A percentile compares a stretch with the other conserved stretches of the same genome.
Conservation (phyloP, 2,888 invertebrate genomes). For the Craniophora ligustri region DNA sequence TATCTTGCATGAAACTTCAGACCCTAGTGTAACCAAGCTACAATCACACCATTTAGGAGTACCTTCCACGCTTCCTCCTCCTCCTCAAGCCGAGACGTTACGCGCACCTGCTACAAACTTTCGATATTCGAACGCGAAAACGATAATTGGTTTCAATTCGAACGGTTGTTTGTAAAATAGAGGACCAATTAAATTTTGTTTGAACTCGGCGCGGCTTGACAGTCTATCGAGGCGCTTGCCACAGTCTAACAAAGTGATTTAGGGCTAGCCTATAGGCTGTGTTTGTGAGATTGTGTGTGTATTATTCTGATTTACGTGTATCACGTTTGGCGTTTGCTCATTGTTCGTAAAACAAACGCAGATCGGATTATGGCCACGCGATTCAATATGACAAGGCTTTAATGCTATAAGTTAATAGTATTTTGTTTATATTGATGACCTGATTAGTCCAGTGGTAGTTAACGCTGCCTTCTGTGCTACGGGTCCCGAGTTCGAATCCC, state of each 20-base stretch:
- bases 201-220: constrained; percentile 59
- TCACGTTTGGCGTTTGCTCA: constrained; percentile 26
- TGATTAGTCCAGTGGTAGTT: too few relatives aligned
- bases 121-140: constrained; percentile 83
- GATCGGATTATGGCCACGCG: too few relatives aligned
- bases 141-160: constrained; percentile 85
- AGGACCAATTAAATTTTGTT: constrained; percentile 82
- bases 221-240: constrained; percentile 25
- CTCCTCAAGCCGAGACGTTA: constrained; percentile 62
- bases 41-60: not conserved
- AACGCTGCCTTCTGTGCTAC: too few relatives aligned
- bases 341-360: too few relatives aligned
- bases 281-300: constrained; percentile 17
- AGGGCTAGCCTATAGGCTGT: not conserved
- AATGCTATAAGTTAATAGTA: too few relatives aligned
- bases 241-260: constrained; percentile 32
- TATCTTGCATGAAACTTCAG: too few relatives aligned
- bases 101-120: constrained; percentile 84
- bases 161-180: constrained; percentile 81
- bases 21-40: not conserved
- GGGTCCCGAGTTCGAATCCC: too few relatives aligned
- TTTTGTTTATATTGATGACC: too few relatives aligned
- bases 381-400: too few relatives aligned
- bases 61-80: constrained; percentile 54
- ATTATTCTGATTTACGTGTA: constrained; percentile 31